Evolutionary conservation across 2,797 vertebrate species (phyloP).

Genomic region (Ateles fusciceps): DNA sequence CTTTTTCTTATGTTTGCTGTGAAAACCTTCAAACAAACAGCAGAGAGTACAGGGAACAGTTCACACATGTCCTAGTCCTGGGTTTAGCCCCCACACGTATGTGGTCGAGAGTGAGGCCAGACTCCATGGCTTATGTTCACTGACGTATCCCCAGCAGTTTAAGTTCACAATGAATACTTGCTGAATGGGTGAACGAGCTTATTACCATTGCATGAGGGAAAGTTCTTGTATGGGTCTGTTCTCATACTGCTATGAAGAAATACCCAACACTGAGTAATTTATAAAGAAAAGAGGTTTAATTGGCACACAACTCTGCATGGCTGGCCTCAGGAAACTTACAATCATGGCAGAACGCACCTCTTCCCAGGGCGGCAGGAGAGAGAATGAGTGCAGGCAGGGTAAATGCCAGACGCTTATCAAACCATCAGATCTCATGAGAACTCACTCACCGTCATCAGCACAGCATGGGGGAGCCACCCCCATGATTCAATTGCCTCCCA

Average conservation of each 20-base stretch:
- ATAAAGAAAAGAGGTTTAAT: background rate
- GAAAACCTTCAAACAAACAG: background rate
- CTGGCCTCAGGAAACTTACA: too few relatives aligned
- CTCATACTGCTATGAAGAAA: background rate
- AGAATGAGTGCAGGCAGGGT: too few relatives aligned
- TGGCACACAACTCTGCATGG: too few relatives aligned
- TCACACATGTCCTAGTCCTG: too few relatives aligned
- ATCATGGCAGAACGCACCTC: too few relatives aligned
- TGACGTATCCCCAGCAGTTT: accelerated
- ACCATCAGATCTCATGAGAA: too few relatives aligned
- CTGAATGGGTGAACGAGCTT: background rate
- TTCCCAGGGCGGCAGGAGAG: too few relatives aligned
- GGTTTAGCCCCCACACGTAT: accelerated
- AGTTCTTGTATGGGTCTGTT: background rate
- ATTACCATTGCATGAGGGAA: background rate
- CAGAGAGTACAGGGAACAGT: background rate
- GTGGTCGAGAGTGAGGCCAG: accelerated
- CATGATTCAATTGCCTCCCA: too few relatives aligned
- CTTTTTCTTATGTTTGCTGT: background rate
- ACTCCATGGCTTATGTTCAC: accelerated
- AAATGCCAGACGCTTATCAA: too few relatives aligned
- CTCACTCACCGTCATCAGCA: too few relatives aligned
- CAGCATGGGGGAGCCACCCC: too few relatives aligned
- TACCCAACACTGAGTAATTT: background rate
- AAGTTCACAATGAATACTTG: background rate